phyloP scores from a whole-genome alignment of 2,888 invertebrate genomes.

The Limnephilus lunatus region DNA sequence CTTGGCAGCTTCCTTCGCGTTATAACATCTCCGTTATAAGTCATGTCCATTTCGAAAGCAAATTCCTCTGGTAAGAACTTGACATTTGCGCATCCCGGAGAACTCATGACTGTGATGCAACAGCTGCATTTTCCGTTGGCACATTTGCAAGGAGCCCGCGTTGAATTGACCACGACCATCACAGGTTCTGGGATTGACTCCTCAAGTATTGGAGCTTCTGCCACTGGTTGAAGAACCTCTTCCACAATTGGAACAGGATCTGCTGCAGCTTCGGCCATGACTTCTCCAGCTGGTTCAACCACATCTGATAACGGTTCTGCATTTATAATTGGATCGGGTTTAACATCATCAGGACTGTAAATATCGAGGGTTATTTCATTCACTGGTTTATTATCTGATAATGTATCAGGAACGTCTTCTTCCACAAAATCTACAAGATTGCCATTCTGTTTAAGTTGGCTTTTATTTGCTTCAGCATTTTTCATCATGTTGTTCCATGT shows the following conservation, averaged over 20 bases:
- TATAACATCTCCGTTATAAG: constrained; percentile 84
- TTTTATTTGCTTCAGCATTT: background rate
- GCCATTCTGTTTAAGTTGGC: background rate
- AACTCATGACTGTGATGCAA: constrained; percentile 82
- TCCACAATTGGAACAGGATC: constrained; percentile 31
- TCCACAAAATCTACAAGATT: constrained; percentile 23
- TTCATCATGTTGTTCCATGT: constrained; percentile 61
- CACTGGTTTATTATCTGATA: constrained; percentile 62
- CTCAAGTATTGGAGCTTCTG: constrained; percentile 7
- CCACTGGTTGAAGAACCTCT: constrained; percentile 22
- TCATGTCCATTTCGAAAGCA: constrained; percentile 84
- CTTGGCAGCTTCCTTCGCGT: constrained; percentile 86
- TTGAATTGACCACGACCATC: constrained; percentile 73
- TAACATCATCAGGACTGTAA: constrained; percentile 71
- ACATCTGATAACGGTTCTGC: constrained; percentile 69
- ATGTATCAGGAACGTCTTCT: constrained; percentile 8
- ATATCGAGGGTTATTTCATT: constrained; percentile 68
- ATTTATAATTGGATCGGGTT: constrained; percentile 70
- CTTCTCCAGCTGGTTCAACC: constrained; percentile 68
- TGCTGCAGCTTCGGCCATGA: constrained; percentile 39
- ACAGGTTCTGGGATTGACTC: constrained; percentile 32
- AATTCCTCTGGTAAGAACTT: constrained; percentile 90
- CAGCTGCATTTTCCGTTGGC: constrained; percentile 81
- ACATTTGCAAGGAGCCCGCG: constrained; percentile 81
- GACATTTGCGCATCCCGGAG: constrained; percentile 88